Evolutionary conservation across 2,113 vertebrate species (phyloP), one percentile per base, ranked within the genome.

Genomic region (Anthoscopus minutus): DNA sequence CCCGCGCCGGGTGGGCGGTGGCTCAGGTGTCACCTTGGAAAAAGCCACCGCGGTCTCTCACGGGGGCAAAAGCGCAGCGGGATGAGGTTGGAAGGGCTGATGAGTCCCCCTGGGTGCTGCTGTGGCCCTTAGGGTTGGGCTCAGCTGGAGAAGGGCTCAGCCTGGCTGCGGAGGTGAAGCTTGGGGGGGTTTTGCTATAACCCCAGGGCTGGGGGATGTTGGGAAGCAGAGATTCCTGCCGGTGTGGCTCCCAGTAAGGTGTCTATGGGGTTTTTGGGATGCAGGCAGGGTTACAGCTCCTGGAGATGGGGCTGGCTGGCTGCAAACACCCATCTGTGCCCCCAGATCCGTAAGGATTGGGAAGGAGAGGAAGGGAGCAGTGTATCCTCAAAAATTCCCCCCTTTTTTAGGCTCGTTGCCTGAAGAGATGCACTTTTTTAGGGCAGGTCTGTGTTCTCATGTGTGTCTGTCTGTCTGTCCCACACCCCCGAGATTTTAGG

Each of bases 201-300:
- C 54, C 77, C 79, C 81, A 2, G 1, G 12, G 24, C 17, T 35
- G 24, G 2, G 10, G n/a, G 28, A 42, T 42, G n/a, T 28, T 1
- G 7, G 74, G 53, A 44, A 72, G 57, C 70, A 48, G 50, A 37
- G 31, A 22, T 66, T 61, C 42, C 73, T 13, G 47, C 78, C 47
- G 53, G 2, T 7, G 11, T 8, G 11, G 38, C 64, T 44, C 83
- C 74, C 57, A 60, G 31, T 4, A 10, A 50, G 57, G 48, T 62
- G 18, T n/a, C 22, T 0, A 0, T 1, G 12, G n/a, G 24, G 25
- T 0, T 1, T 33, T 79, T 20, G 1, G 56, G 47, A 1, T 33
- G 31, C n/a, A 15, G 44, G 72, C 25, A 81, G 57, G 30, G 45
- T n/a, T 47, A 1, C 0, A 1, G 54, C n/a, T 62, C 25, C 82